Conservation (phyloP, 2,888 invertebrate genomes). For the Tethea ocularis region DNA sequence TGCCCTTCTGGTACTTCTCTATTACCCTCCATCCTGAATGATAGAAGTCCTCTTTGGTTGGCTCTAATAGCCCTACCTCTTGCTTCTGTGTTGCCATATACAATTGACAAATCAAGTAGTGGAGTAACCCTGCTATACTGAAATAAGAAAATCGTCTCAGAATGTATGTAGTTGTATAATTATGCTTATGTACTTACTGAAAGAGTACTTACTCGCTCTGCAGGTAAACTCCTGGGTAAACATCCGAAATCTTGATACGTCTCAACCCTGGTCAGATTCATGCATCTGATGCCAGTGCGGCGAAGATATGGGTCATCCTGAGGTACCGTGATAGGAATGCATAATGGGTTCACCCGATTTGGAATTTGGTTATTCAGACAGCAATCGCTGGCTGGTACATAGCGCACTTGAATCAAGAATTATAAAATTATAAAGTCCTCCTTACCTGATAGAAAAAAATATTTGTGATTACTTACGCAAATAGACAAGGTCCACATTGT, state of each 20-base stretch:
- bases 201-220: conserved; percentile 40
- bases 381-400: conserved; percentile 34
- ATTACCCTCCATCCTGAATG: conserved; percentile 36
- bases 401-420: conserved; percentile 25
- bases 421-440: background rate
- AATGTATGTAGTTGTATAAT: no score
- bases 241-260: conserved; percentile 51
- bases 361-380: conserved; percentile 39
- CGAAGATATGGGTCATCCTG: conserved; percentile 49
- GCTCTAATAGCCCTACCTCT: conserved; percentile 29
- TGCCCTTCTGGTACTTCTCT: conserved; percentile 39
- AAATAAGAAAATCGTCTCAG: background rate
- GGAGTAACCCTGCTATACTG: conserved; percentile 45
- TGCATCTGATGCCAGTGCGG: conserved; percentile 40
- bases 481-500: conserved; percentile 40
- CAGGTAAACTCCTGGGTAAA: conserved; percentile 39
- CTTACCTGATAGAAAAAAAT: no score
- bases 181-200: no score
- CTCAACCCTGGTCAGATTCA: conserved; percentile 51
- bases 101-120: conserved; percentile 36
- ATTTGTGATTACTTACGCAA: conserved; percentile 32
- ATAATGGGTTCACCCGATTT: conserved; percentile 35
- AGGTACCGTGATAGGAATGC: conserved; percentile 48
- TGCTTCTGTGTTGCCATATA: conserved; percentile 37
- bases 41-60: conserved; percentile 37